Conservation (phyloP, 2,797 vertebrate genomes). For the Cynodonichthys magdalenae region DNA sequence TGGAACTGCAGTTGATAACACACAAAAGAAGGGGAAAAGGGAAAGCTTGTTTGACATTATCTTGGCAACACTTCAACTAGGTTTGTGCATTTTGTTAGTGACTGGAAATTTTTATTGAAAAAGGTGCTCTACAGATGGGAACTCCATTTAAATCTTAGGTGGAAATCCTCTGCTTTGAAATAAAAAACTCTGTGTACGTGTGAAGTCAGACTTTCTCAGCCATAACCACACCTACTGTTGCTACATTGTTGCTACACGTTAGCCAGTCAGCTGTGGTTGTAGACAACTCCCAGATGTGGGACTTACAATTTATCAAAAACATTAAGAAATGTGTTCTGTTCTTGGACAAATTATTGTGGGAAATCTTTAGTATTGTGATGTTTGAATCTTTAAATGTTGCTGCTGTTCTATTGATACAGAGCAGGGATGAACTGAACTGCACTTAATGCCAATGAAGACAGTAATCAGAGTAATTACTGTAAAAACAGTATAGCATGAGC, state of each 20-base stretch:
- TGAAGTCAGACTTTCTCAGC: not conserved
- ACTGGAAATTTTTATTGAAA: not conserved
- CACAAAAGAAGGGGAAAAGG: not conserved
- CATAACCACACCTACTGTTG: conserved; percentile 9
- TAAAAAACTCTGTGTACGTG: not conserved
- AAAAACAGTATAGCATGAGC: conserved; percentile 44
- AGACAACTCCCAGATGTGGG: conserved; percentile 9
- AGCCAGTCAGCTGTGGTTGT: not conserved
- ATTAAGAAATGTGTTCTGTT: conserved; percentile 2
- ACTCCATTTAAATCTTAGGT: not conserved
- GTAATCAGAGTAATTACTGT: conserved; percentile 48
- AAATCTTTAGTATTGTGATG: not conserved
- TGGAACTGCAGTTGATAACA: not conserved
- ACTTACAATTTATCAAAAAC: conserved; percentile 5
- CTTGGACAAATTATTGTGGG: conserved; percentile 9
- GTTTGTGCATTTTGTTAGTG: not conserved
- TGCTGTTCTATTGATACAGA: conserved; percentile 47
- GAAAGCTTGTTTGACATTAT: not conserved
- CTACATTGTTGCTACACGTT: conserved; percentile 10
- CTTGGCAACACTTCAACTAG: not conserved
- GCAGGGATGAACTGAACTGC: conserved; percentile 30
- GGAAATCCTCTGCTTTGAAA: not conserved
- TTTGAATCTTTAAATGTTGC: not conserved
- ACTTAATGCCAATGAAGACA: conserved; percentile 47
- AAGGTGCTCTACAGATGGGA: not conserved